A percentile compares a stretch with the other conserved stretches of the same genome.
phyloP scores from a whole-genome alignment of 2,113 vertebrate species.

The Lasiurus borealis region DNA sequence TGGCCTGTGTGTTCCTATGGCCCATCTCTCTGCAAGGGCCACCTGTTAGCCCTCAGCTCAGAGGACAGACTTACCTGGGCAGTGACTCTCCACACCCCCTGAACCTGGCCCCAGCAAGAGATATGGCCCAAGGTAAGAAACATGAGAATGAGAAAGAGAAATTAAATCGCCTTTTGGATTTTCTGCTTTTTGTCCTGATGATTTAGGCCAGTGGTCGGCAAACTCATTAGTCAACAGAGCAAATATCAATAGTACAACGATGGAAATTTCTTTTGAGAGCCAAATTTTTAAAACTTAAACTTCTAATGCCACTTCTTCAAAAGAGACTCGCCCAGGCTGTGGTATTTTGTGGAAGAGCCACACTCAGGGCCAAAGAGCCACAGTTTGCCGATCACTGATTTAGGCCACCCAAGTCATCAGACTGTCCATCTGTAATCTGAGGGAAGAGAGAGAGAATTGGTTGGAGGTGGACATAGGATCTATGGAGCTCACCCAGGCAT shows the following conservation, averaged over 20 bases:
- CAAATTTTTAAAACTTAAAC: too few species aligned
- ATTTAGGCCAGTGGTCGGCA: not conserved
- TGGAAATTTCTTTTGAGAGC: too few species aligned
- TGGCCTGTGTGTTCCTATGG: not conserved
- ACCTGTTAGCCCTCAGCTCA: not conserved
- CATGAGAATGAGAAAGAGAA: not conserved
- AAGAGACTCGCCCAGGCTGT: too few species aligned
- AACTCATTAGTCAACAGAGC: too few species aligned
- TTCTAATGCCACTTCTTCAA: too few species aligned
- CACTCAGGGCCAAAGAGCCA: too few species aligned
- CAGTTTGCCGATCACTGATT: too few species aligned
- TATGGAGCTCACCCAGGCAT: not conserved
- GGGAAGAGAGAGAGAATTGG: not conserved
- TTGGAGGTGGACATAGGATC: not conserved
- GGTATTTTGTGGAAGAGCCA: too few species aligned
- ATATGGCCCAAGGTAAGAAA: not conserved
- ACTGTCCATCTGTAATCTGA: not conserved
- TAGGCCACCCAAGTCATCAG: not conserved
- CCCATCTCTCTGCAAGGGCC: not conserved
- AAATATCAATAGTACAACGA: too few species aligned
- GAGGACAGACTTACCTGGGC: not conserved
- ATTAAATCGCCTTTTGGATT: not conserved
- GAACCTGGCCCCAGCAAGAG: not conserved
- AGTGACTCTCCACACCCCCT: not conserved
- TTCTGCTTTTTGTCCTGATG: not conserved